Conservation (phyloP, 2,888 invertebrate species). For the Drosophila buzzatii region DNA sequence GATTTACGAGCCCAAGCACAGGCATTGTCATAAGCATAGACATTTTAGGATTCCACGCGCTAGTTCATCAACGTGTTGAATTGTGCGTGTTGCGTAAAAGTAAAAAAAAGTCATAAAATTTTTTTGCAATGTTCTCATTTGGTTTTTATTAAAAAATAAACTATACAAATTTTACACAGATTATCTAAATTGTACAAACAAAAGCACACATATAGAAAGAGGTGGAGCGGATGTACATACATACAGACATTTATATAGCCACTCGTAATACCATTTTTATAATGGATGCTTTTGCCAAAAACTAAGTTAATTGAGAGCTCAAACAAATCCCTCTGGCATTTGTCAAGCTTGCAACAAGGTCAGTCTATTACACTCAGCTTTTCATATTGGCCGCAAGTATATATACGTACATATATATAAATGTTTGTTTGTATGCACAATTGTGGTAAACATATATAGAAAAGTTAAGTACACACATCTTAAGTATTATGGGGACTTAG, state of each 20-base stretch:
- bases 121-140: constrained; percentile 60
- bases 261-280: not conserved
- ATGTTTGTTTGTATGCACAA: constrained; percentile 8
- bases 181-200: constrained; percentile 65
- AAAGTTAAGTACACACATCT: constrained; percentile 58
- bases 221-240: constrained; percentile 10
- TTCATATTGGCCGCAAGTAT: not conserved
- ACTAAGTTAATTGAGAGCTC: constrained; percentile 23
- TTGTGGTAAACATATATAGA: constrained; percentile 6
- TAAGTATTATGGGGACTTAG: constrained; percentile 59
- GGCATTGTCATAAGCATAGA: constrained; percentile 31
- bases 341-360: constrained; percentile 2
- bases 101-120: constrained; percentile 71
- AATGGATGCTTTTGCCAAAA: not conserved
- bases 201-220: constrained; percentile 38
- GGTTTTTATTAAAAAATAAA: constrained; percentile 74
- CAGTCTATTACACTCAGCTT: not conserved
- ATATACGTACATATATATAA: not conserved
- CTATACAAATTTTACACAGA: constrained; percentile 80
- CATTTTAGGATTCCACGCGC: constrained; percentile 23
- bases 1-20: constrained; percentile 60
- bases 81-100: constrained; percentile 60
- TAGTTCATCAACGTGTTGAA: constrained; percentile 74
- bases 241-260: constrained; percentile 7
- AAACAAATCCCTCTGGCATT: constrained; percentile 15